These are phyloP conservation scores for Eristalis arbustorum DNA, from an alignment of 2,888 invertebrate species.

Conservation along the genomic window DNA sequence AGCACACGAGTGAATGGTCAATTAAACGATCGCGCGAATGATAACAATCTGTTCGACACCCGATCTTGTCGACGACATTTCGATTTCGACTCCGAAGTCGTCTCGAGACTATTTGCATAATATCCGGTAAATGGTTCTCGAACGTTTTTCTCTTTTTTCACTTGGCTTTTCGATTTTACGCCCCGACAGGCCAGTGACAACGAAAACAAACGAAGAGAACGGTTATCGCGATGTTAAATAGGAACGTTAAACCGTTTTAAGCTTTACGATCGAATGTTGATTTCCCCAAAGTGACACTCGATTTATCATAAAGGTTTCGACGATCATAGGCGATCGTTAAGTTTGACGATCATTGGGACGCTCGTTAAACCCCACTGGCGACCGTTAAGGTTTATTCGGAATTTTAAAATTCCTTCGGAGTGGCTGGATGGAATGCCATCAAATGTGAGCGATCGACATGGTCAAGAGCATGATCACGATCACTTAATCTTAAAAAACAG, in stretches of 20 bases:
- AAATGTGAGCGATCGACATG: not conserved
- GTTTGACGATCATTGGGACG: not conserved
- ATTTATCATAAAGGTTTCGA: slow-evolving; percentile 38
- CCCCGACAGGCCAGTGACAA: not conserved
- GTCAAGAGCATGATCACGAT: not conserved
- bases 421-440: not conserved
- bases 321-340: slow-evolving; percentile 10
- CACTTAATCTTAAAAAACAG: not conserved
- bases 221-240: slow-evolving; percentile 30
- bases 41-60: slow-evolving; percentile 31
- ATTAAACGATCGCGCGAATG: slow-evolving; percentile 61
- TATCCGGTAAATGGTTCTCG: slow-evolving; percentile 40
- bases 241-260: slow-evolving; percentile 44
- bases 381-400: slow-evolving; percentile 1
- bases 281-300: slow-evolving; percentile 9
- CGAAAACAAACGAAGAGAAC: slow-evolving; percentile 9
- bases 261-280: slow-evolving; percentile 21
- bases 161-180: slow-evolving; percentile 12
- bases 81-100: slow-evolving; percentile 17
- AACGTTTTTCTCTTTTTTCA: slow-evolving; percentile 5
- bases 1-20: slow-evolving; percentile 63
- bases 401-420: not conserved
- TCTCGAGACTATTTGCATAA: slow-evolving; percentile 35
- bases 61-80: slow-evolving; percentile 32
- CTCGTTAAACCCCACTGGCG: not conserved